These are phyloP conservation scores for Dicrostonyx torquatus DNA, from an alignment of 2,797 vertebrate species.

Conservation along the genomic window DNA sequence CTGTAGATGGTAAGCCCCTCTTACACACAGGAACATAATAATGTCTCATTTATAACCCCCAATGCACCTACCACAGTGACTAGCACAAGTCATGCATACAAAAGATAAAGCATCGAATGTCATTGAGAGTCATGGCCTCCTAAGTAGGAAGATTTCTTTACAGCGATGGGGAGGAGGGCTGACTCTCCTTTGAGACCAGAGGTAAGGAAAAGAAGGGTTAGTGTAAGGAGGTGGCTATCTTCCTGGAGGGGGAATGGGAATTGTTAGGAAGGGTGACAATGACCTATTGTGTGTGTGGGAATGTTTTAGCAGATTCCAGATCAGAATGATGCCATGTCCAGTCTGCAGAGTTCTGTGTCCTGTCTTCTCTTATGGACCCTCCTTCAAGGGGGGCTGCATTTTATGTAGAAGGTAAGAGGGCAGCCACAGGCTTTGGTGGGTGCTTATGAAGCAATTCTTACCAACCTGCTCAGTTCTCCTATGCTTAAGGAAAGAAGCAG, in stretches of 20 bases:
- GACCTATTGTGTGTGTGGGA: neutral
- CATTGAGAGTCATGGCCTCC: neutral
- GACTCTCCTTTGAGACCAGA: constrained; percentile 2
- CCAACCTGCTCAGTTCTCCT: constrained; percentile 19
- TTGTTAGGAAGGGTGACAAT: neutral
- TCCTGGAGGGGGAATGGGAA: neutral
- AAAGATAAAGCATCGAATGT: neutral
- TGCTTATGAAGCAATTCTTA: constrained; percentile 37
- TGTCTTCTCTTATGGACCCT: constrained; percentile 71
- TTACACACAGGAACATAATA: neutral
- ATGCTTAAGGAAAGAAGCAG: constrained; percentile 9
- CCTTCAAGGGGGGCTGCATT: constrained; percentile 60
- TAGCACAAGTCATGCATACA: neutral
- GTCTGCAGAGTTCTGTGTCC: constrained; percentile 55
- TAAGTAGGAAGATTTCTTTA: neutral
- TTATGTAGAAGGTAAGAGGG: constrained; percentile 76
- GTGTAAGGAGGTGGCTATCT: neutral
- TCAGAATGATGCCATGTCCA: constrained; percentile 60
- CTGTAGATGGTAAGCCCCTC: neutral
- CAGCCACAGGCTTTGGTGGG: neutral
- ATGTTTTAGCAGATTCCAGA: constrained; percentile 70
- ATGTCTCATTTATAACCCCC: neutral
- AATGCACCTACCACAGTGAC: neutral
- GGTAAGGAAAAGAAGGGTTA: constrained; percentile 10
- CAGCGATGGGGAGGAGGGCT: neutral